phyloP scores from a whole-genome alignment of 1,140 invertebrate species.

The Leptinotarsa undecemlineata region DNA sequence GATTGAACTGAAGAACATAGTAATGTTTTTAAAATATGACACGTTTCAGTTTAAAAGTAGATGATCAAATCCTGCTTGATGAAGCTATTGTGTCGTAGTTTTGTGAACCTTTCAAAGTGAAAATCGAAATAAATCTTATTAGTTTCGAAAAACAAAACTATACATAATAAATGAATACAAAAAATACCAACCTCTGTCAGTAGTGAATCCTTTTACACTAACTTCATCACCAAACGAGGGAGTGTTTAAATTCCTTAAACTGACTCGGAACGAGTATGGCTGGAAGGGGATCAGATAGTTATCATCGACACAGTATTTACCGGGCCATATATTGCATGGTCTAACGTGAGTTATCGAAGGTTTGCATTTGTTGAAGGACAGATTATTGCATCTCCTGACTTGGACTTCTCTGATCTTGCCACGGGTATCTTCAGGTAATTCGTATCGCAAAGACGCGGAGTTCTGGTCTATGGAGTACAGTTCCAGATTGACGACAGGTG shows the following conservation, averaged over 20 bases:
- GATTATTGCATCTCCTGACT: conserved; percentile 36
- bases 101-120: no score
- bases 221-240: conserved; percentile 37
- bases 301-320: conserved; percentile 38
- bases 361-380: conserved; percentile 43
- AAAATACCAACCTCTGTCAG: conserved; percentile 39
- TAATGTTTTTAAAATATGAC: no score
- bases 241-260: conserved; percentile 40
- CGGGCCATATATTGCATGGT: conserved; percentile 38
- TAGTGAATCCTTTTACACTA: conserved; percentile 27
- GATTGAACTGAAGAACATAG: no score
- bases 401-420: conserved; percentile 38
- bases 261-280: conserved; percentile 37
- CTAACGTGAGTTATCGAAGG: conserved; percentile 26
- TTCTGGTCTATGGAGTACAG: conserved; percentile 40
- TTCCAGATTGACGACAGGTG: conserved; percentile 41
- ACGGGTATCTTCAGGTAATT: conserved; percentile 36
- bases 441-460: conserved; percentile 40
- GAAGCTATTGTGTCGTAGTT: no score
- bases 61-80: no score
- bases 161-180: neutral
- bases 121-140: no score
- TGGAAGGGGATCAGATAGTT: conserved; percentile 41
- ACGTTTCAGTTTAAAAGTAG: no score
- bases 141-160: no score